Evolutionary conservation across 2,113 vertebrate species (phyloP).

Genomic region (Camelus dromedarius): DNA sequence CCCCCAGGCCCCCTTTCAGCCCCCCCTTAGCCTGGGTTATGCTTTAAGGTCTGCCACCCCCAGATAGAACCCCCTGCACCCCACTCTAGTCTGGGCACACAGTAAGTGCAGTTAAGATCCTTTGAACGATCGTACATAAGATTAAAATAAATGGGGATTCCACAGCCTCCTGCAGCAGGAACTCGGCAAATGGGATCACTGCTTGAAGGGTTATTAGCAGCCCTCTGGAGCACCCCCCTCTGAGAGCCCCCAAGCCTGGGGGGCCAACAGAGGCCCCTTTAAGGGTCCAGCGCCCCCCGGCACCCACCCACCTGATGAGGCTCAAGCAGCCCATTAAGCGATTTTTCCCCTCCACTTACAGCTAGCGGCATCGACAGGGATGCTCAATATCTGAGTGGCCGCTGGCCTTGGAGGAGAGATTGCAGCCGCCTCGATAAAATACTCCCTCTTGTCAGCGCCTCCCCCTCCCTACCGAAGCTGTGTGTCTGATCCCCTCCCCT

Average conservation of each 20-base stretch:
- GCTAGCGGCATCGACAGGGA: neutral
- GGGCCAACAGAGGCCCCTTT: neutral
- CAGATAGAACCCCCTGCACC: accelerated
- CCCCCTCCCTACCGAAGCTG: neutral
- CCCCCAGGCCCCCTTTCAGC: too few relatives aligned
- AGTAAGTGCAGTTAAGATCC: neutral
- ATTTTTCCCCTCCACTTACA: slow-evolving; percentile 65
- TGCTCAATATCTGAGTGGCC: slow-evolving; percentile 70
- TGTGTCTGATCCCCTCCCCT: neutral
- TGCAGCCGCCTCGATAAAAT: slow-evolving; percentile 52
- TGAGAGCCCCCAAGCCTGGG: neutral
- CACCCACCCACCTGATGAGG: slow-evolving; percentile 24
- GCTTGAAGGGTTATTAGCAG: neutral
- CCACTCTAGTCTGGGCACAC: neutral
- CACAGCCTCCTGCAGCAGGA: neutral
- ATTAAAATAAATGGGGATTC: neutral
- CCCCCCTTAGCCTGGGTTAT: neutral
- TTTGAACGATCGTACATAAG: accelerated
- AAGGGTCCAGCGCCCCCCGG: neutral
- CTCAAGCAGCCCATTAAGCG: slow-evolving; percentile 77
- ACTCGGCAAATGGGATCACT: neutral
- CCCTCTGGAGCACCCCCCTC: neutral
- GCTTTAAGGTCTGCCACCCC: too few relatives aligned
- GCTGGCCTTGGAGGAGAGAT: slow-evolving; percentile 64
- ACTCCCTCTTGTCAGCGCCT: slow-evolving; percentile 23